Percentiles rank a stretch among this genome's conserved stretches.
Conservation (phyloP, 2,113 vertebrate species). For the Prunella fulvescens region DNA sequence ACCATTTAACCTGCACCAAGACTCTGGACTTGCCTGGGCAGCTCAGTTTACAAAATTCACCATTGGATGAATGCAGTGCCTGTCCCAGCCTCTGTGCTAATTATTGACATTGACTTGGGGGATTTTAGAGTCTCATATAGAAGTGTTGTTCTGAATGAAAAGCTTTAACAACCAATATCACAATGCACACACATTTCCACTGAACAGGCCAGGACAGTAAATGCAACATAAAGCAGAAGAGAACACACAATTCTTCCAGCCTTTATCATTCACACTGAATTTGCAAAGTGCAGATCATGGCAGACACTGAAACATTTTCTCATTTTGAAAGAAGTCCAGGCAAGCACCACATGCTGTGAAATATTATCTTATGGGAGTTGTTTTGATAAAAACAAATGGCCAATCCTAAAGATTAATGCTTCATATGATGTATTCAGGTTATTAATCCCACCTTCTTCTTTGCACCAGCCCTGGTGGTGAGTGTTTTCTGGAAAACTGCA, state of each 20-base stretch:
- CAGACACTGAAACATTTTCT: background rate
- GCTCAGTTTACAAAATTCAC: background rate
- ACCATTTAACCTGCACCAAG: background rate
- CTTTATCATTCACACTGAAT: background rate
- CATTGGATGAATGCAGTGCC: rapidly evolving
- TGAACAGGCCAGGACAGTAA: background rate
- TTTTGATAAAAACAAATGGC: constrained; percentile 57
- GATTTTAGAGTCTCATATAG: background rate
- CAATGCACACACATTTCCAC: background rate
- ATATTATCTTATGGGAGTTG: constrained; percentile 20
- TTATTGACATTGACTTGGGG: background rate
- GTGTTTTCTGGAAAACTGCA: constrained; percentile 42
- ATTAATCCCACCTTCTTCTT: constrained; percentile 61
- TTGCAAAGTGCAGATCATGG: background rate
- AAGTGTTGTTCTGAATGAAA: background rate
- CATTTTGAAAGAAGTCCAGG: constrained; percentile 29
- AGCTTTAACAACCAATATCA: background rate
- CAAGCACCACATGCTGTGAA: constrained; percentile 44
- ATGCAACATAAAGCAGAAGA: background rate
- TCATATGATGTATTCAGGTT: constrained; percentile 37
- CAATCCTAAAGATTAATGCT: constrained; percentile 59
- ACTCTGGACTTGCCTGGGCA: background rate
- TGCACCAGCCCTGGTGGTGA: background rate
- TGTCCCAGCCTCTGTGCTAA: background rate
- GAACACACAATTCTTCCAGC: background rate